phyloP scores from a whole-genome alignment of 2,113 vertebrate species.

The Erythrocercus mccallii region DNA sequence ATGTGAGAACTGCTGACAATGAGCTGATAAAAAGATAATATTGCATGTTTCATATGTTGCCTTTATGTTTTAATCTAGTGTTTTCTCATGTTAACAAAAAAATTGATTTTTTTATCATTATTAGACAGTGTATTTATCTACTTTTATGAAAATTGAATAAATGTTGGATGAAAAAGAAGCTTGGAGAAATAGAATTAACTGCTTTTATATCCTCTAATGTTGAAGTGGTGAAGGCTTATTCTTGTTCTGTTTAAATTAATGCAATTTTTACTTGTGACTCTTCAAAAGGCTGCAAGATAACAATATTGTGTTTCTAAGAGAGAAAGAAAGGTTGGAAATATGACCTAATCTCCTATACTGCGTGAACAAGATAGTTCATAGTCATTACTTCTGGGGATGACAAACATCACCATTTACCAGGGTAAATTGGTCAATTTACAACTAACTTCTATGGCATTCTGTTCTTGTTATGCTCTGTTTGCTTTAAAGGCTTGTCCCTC shows the following conservation, averaged over 20 bases:
- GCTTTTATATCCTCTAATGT: background rate
- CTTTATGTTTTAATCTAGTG: background rate
- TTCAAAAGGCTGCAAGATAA: background rate
- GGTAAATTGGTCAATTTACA: background rate
- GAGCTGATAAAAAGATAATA: background rate
- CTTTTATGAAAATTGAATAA: background rate
- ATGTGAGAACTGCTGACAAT: background rate
- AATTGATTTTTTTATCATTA: background rate
- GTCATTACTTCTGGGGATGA: background rate
- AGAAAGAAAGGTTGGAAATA: background rate
- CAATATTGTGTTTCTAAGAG: background rate
- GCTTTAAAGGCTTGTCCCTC: background rate
- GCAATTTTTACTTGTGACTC: background rate
- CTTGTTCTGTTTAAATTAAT: background rate
- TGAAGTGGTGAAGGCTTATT: background rate
- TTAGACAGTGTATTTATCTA: background rate
- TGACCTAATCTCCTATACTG: background rate
- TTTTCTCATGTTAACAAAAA: background rate
- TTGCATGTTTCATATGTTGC: background rate
- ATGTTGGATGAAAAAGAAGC: background rate
- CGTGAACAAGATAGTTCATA: background rate
- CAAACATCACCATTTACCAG: background rate
- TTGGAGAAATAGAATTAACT: background rate
- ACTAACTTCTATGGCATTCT: background rate
- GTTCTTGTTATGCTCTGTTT: background rate